Base-by-base conservation (phyloP, 2,888 invertebrate species). In the Acrobeloides nanus region DNA sequence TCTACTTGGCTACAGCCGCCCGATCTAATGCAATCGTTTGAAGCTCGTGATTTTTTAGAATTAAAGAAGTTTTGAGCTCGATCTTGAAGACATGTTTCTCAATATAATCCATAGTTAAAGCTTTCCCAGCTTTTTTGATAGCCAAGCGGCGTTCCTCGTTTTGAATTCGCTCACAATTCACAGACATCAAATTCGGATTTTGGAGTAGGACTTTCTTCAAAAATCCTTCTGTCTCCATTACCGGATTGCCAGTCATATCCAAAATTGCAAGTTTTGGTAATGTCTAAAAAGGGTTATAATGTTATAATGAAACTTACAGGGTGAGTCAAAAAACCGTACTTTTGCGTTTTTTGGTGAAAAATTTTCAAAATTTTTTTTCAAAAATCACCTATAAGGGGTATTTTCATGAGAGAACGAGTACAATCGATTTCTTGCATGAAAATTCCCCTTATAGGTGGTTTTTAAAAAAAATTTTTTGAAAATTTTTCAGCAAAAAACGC, bases 221-320 rank as follows among this genome's bases (percentile, higher is more conserved):
- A 42, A 53, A 58, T 2, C 59, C 59, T 27, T 64, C 64, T 12
- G 43, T 41, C 15, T 41, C 29, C 18, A 55, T 47, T 1, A 64
- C 27, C 1, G 56, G 54, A 48, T 62, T 62, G 3, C 39, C 48
- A 5, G 53, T 48, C 38, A 66, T 35, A 26, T 66, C 66, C 21
- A 66, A 23, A 23, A 57, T 47, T n/a, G 48, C 49, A 2, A 66
- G 47, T 39, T 66, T 66, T 24, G 55, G 48, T 23, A 64, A 49
- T n/a, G 42, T 27, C 61, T 63, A 42, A 21, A 57, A 43, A 55
- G 33, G 6, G 33, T 10, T 7, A 10, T n/a, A 18, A 23, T 26
- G 10, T n/a, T n/a, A 48, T 10, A 43, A 5, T 44, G 8, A n/a
- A 48, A 4, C 18, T 12, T 20, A 4, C n/a, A 17, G 8, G 15